A percentile compares a stretch with the other conserved stretches of the same genome.
Conservation (phyloP, 2,888 invertebrate species). For the Tholera decimalis region DNA sequence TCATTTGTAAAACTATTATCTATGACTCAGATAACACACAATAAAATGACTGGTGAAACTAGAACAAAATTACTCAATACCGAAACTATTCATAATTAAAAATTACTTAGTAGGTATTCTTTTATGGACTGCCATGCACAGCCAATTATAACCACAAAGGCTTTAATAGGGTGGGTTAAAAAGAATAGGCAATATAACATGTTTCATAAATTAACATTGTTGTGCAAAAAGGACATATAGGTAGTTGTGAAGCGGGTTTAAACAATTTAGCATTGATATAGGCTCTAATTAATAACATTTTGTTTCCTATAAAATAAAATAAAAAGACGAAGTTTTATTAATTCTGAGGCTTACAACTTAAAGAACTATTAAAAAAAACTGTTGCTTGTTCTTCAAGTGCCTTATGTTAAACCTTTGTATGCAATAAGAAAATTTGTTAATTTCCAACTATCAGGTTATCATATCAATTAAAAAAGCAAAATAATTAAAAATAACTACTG, state of each 20-base stretch:
- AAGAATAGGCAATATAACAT: slow-evolving; percentile 60
- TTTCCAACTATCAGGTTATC: slow-evolving; percentile 5
- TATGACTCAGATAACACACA: slow-evolving; percentile 43
- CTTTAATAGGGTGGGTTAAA: slow-evolving; percentile 14
- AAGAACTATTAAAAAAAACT: neutral
- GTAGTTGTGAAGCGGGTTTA: slow-evolving; percentile 9
- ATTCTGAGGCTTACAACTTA: slow-evolving; percentile 9
- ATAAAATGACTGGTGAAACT: slow-evolving; percentile 39
- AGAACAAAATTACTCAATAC: slow-evolving; percentile 33
- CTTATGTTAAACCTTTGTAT: neutral
- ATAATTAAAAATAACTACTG: slow-evolving; percentile 11
- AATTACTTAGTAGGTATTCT: slow-evolving; percentile 3
- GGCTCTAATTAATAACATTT: slow-evolving; percentile 22
- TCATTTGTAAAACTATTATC: slow-evolving; percentile 21
- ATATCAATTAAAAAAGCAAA: slow-evolving; percentile 15
- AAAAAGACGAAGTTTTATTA: slow-evolving; percentile 7
- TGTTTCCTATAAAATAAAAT: slow-evolving; percentile 12
- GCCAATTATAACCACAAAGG: slow-evolving; percentile 19
- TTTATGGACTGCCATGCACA: slow-evolving; percentile 21
- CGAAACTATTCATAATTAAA: neutral
- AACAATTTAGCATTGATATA: slow-evolving; percentile 27
- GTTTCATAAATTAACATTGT: slow-evolving; percentile 70
- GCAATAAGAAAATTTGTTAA: slow-evolving; percentile 7
- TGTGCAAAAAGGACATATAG: slow-evolving; percentile 61
- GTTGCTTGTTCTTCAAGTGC: neutral